Percentiles rank a stretch among this genome's conserved stretches.
phyloP scores from a whole-genome alignment of 2,113 vertebrate species.

The Epinephelus cyanopodus region DNA sequence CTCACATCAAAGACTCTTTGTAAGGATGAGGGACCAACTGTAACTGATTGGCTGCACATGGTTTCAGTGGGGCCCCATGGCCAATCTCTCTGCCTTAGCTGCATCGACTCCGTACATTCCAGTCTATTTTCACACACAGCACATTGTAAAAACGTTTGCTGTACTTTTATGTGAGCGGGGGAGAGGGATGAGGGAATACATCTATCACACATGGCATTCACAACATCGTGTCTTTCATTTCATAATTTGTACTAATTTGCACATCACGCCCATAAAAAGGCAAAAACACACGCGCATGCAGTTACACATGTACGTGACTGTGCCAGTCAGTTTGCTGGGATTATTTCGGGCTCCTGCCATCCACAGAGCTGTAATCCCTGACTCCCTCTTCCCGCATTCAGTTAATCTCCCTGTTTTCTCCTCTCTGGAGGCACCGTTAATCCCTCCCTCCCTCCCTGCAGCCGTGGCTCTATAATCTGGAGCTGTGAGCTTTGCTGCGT shows the following conservation, averaged over 20 bases:
- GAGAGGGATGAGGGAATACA: too few relatives aligned
- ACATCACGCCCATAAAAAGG: neutral
- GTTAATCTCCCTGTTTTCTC: conserved; percentile 75
- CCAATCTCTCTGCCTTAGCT: conserved; percentile 39
- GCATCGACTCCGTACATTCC: conserved; percentile 45
- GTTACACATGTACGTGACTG: conserved; percentile 10
- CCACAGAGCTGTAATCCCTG: conserved; percentile 64
- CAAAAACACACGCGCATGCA: neutral
- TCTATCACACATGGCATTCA: neutral
- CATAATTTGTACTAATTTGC: conserved; percentile 26
- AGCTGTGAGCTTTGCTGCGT: conserved; percentile 63
- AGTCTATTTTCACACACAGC: conserved; percentile 18
- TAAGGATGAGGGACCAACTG: conserved; percentile 73
- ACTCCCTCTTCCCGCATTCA: conserved; percentile 55
- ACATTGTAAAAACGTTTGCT: neutral
- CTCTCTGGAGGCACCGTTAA: conserved; percentile 55
- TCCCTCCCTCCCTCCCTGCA: conserved; percentile 39
- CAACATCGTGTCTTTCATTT: conserved; percentile 1
- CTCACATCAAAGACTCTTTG: conserved; percentile 82
- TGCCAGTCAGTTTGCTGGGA: conserved; percentile 46
- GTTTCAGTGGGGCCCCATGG: conserved; percentile 60
- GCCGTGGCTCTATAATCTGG: conserved; percentile 67
- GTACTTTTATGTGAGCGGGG: neutral
- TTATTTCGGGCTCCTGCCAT: conserved; percentile 65
- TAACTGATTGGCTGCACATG: conserved; percentile 83